Percentiles rank a stretch among this genome's conserved stretches.
These are phyloP conservation scores for Colistium nudipinnis DNA, from an alignment of 2,113 vertebrate species.

Conservation along the genomic window DNA sequence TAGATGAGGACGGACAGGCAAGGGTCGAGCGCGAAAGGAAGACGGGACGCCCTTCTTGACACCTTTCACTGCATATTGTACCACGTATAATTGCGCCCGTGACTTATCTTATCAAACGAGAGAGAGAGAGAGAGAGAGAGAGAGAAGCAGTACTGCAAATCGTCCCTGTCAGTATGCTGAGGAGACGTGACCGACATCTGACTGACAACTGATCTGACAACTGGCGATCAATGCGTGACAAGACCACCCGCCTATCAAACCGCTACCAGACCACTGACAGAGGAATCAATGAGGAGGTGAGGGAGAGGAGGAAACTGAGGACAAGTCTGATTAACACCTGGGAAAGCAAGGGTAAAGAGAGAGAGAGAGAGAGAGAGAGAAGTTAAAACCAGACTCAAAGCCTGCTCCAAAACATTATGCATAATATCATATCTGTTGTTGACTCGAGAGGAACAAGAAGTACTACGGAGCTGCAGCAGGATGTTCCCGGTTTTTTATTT, in stretches of 20 bases:
- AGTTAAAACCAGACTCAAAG: not conserved
- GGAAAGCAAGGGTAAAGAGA: not conserved
- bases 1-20: not conserved
- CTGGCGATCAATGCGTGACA: slow-evolving; percentile 32
- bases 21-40: not conserved
- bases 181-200: slow-evolving; percentile 6
- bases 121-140: no score
- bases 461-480: not conserved
- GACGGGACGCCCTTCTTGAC: not conserved
- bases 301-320: slow-evolving; percentile 9
- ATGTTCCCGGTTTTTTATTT: slow-evolving; percentile 12
- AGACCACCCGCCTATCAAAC: slow-evolving; percentile 34
- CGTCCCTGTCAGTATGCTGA: slow-evolving; percentile 31
- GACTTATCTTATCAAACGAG: no score
- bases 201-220: slow-evolving; percentile 53
- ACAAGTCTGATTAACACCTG: not conserved
- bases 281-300: slow-evolving; percentile 29
- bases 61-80: not conserved
- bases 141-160: not conserved
- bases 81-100: no score
- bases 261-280: slow-evolving; percentile 14
- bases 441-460: not conserved
- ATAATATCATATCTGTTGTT: not conserved
- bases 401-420: not conserved
- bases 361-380: not conserved